These are phyloP conservation scores for Clamator glandarius DNA, from an alignment of 2,797 vertebrate genomes.

Conservation along the genomic window DNA sequence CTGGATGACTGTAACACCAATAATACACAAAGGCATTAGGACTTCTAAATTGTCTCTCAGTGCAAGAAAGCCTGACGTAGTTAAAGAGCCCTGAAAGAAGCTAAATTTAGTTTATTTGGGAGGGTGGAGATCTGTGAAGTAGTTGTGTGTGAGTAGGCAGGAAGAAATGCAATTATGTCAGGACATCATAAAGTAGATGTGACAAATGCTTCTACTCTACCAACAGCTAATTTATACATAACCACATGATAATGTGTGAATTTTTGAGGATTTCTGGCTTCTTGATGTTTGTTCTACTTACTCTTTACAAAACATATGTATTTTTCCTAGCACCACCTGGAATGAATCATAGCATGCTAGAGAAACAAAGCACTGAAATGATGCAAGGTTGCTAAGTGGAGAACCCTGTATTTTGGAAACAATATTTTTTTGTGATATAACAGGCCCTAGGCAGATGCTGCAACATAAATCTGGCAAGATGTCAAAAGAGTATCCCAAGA, in stretches of 20 bases:
- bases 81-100: background rate
- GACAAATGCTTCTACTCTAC: background rate
- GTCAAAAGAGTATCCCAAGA: background rate
- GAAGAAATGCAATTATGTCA: conserved; percentile 13
- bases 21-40: background rate
- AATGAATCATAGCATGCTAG: background rate
- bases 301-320: background rate
- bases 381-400: background rate
- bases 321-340: background rate
- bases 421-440: background rate
- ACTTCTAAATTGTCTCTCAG: background rate
- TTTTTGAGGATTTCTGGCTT: conserved; percentile 32
- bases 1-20: background rate
- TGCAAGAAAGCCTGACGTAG: background rate
- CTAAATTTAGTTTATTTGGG: background rate
- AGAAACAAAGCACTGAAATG: background rate
- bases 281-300: conserved; percentile 12
- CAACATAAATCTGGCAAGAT: background rate
- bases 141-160: background rate
- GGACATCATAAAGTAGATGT: background rate
- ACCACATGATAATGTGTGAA: background rate
- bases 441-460: background rate
- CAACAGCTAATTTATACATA: conserved; percentile 10
- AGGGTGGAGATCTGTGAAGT: background rate
- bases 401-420: background rate